Conservation (phyloP, 2,888 invertebrate species). For the Teleiodes luculella region DNA sequence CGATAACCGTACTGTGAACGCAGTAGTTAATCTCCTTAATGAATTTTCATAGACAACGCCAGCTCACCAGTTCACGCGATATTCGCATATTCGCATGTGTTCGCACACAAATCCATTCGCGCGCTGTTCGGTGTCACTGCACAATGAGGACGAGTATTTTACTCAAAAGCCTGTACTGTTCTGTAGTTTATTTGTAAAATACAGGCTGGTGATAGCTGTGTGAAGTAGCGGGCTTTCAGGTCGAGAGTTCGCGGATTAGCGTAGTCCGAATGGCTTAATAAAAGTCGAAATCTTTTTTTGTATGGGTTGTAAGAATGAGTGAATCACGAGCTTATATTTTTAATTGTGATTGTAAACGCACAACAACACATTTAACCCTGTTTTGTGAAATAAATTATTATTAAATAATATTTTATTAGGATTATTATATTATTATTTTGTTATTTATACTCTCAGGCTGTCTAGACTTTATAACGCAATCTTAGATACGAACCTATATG, state of each 20-base stretch:
- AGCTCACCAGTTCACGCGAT: conserved; percentile 18
- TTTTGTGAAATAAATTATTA: no score
- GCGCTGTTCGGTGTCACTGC: conserved; percentile 36
- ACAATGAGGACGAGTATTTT: conserved; percentile 34
- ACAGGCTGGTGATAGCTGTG: conserved; percentile 7
- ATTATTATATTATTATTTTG: no score
- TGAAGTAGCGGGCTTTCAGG: conserved; percentile 8
- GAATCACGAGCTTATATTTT: no score
- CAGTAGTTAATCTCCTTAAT: conserved; percentile 55
- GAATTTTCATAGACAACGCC: conserved; percentile 51
- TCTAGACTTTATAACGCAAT: conserved; percentile 8
- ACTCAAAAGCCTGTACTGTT: conserved; percentile 10
- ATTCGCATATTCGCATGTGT: conserved; percentile 14
- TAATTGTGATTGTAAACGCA: no score
- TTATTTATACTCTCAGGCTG: no score
- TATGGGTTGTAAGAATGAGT: no score
- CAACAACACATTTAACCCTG: no score
- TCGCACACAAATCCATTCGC: conserved; percentile 33
- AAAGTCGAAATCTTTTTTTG: no score
- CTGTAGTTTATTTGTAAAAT: conserved; percentile 8
- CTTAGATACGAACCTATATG: conserved; percentile 11
- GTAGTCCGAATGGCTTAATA: conserved; percentile 1
- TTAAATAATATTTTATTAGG: no score
- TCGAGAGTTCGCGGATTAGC: conserved; percentile 10
- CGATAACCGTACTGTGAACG: conserved; percentile 31